Conservation (phyloP, 1,140 invertebrate genomes). For the Bombus huntii region DNA sequence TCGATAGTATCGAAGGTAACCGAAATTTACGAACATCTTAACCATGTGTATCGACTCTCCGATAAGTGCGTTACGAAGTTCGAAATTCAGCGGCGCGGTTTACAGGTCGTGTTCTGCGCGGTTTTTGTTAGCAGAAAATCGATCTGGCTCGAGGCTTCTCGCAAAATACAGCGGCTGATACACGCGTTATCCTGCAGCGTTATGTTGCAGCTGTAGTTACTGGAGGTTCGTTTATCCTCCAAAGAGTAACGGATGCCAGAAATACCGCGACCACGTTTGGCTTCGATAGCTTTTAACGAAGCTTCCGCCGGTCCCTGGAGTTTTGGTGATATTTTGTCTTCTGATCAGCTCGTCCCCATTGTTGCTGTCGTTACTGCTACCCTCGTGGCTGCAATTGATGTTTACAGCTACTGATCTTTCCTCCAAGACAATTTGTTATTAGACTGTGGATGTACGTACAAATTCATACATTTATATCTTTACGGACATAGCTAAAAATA, state of each 20-base stretch:
- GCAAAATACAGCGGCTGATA: background rate
- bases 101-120: background rate
- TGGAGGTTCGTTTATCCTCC: background rate
- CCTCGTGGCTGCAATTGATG: background rate
- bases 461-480: background rate
- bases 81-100: background rate
- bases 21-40: background rate
- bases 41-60: background rate
- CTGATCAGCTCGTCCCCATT: background rate
- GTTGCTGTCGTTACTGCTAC: background rate
- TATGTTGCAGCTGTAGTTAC: background rate
- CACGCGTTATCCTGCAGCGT: background rate
- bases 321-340: constrained; percentile 1
- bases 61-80: background rate
- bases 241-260: background rate
- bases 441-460: rapidly evolving
- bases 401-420: background rate
- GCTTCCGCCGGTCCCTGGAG: background rate
- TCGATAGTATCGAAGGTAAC: background rate
- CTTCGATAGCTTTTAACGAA: background rate
- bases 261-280: background rate
- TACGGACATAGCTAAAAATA: too few relatives aligned
- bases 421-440: background rate
- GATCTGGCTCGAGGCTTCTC: background rate
- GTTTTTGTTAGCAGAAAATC: background rate